Evolutionary conservation across 2,888 invertebrate genomes (phyloP).

Genomic region (Dicyrtomina minuta): DNA sequence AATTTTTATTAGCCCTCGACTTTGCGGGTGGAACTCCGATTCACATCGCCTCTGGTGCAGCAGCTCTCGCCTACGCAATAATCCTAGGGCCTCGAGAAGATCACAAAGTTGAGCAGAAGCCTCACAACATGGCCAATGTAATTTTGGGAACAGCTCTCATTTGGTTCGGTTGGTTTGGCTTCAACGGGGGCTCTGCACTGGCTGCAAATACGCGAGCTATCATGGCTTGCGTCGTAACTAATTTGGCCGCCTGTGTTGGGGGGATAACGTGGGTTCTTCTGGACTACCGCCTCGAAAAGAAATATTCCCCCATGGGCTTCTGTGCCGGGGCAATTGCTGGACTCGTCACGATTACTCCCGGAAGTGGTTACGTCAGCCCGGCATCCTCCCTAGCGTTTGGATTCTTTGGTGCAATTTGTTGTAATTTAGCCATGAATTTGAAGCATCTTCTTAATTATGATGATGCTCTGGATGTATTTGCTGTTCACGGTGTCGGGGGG

Average conservation of each 20-base stretch:
- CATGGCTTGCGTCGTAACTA: conserved; percentile 43
- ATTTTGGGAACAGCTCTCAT: conserved; percentile 37
- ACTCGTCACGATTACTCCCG: conserved; percentile 35
- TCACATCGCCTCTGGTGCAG: conserved; percentile 35
- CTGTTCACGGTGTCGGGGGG: conserved; percentile 49
- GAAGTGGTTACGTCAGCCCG: conserved; percentile 42
- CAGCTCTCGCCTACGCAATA: conserved; percentile 43
- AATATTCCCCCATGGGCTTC: conserved; percentile 47
- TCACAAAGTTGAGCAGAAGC: conserved; percentile 34
- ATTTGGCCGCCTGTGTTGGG: conserved; percentile 45
- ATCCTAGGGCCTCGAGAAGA: conserved; percentile 41
- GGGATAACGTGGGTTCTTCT: conserved; percentile 47
- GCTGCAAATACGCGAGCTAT: conserved; percentile 37
- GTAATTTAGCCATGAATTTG: conserved; percentile 40
- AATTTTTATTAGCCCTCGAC: too few species aligned
- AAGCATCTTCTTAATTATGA: conserved; percentile 37
- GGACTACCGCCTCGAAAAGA: conserved; percentile 44
- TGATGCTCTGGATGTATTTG: conserved; percentile 49
- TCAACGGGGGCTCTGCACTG: conserved; percentile 41
- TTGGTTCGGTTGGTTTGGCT: conserved; percentile 48
- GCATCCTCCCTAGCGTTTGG: conserved; percentile 41
- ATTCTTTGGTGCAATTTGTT: conserved; percentile 37
- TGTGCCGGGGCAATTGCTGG: conserved; percentile 48
- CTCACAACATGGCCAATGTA: conserved; percentile 50
- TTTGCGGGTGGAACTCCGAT: conserved; percentile 37